A percentile compares a stretch with the other conserved stretches of the same genome.
These are phyloP conservation scores for Pogonocichla stellata DNA, from an alignment of 2,113 vertebrate genomes.

Conservation along the genomic window DNA sequence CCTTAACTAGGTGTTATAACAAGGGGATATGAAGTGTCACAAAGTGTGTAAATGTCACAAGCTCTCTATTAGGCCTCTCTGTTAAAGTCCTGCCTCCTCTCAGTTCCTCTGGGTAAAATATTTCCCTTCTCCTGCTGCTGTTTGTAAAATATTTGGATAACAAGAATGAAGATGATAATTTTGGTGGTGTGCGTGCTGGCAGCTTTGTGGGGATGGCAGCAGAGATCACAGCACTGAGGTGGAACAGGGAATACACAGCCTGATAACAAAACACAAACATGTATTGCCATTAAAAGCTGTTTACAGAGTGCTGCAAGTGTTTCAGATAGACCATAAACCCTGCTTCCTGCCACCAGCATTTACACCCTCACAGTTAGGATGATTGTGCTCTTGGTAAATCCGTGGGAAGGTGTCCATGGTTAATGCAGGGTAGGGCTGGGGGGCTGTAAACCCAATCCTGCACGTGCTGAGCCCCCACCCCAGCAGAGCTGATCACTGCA, in stretches of 20 bases:
- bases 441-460: not conserved
- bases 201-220: not conserved
- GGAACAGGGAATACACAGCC: not conserved
- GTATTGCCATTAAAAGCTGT: not conserved
- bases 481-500: rapidly evolving
- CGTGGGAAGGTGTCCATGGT: rapidly evolving
- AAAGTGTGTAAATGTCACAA: not conserved
- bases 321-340: not conserved
- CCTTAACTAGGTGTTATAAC: constrained; percentile 65
- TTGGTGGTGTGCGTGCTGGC: rapidly evolving
- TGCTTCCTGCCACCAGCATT: not conserved
- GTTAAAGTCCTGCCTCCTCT: not conserved
- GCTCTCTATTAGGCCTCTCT: not conserved
- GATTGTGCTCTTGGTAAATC: not conserved
- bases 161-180: not conserved
- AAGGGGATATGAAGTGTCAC: constrained; percentile 49
- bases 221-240: not conserved
- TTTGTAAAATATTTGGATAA: constrained; percentile 4
- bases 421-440: not conserved
- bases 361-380: not conserved
- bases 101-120: not conserved
- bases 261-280: not conserved
- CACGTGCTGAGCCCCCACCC: not conserved
- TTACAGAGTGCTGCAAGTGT: not conserved
- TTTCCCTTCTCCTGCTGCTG: not conserved